These are phyloP conservation scores for Sakesphorus luctuosus DNA, from an alignment of 2,113 vertebrate genomes.

Conservation along the genomic window DNA sequence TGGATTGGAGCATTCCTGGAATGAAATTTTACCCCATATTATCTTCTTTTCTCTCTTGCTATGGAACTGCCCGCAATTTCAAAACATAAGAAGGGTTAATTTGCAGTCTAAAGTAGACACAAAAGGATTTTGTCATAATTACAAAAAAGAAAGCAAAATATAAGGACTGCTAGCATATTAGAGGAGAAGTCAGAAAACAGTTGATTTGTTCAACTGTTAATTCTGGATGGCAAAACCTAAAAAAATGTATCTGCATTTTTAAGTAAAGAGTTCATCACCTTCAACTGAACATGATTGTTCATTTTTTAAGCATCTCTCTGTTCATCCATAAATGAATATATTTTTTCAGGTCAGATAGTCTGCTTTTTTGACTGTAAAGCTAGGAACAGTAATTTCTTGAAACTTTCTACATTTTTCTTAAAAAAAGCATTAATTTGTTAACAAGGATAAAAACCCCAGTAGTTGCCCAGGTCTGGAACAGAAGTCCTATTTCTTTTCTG, in stretches of 20 bases:
- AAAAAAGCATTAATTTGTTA: not conserved
- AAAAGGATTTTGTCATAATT: not conserved
- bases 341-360: constrained; percentile 34
- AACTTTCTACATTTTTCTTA: not conserved
- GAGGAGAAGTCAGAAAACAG: not conserved
- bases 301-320: constrained; percentile 19
- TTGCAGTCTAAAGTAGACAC: not conserved
- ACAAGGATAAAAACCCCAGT: not conserved
- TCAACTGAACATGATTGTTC: not conserved
- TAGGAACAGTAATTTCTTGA: not conserved
- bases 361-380: not conserved
- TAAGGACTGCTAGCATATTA: not conserved
- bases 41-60: not conserved
- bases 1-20: not conserved
- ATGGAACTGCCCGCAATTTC: not conserved
- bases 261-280: not conserved
- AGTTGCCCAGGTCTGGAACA: not conserved
- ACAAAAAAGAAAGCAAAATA: not conserved
- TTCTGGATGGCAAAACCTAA: not conserved
- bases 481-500: not conserved
- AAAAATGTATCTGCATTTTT: not conserved
- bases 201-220: not conserved
- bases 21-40: not conserved
- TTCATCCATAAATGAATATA: constrained; percentile 31
- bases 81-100: not conserved